These are phyloP conservation scores for Iphiclides podalirius DNA, from an alignment of 2,888 invertebrate genomes.

Conservation along the genomic window DNA sequence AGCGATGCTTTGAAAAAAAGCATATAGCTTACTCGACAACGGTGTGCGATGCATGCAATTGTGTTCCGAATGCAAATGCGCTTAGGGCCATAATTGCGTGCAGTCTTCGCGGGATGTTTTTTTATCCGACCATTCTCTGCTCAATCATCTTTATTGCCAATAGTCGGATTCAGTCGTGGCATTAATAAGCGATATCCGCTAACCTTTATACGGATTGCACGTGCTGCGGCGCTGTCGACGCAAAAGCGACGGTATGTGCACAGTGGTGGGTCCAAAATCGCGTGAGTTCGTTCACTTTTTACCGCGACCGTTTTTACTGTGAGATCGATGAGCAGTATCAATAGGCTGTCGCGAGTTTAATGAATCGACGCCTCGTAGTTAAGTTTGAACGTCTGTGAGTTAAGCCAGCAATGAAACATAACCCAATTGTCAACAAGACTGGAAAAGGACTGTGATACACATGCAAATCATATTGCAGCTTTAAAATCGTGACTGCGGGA, in stretches of 20 bases:
- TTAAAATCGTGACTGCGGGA: too few species aligned
- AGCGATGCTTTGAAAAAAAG: constrained; percentile 1
- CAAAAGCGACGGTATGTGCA: constrained; percentile 31
- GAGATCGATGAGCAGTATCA: constrained; percentile 62
- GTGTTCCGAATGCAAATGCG: constrained; percentile 8
- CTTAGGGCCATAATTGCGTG: constrained; percentile 19
- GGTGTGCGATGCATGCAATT: background rate
- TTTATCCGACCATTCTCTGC: constrained; percentile 34
- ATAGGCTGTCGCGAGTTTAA: constrained; percentile 35
- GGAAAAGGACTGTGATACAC: too few species aligned
- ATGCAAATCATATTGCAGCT: too few species aligned
- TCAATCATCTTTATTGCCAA: constrained; percentile 67
- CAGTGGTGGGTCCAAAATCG: constrained; percentile 3
- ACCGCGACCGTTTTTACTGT: constrained; percentile 30
- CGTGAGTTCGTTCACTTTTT: constrained; percentile 4
- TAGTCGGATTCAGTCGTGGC: constrained; percentile 62
- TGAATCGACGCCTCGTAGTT: constrained; percentile 13
- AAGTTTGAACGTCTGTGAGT: background rate
- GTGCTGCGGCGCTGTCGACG: constrained; percentile 39
- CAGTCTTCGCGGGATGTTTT: constrained; percentile 14
- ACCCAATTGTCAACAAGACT: too few species aligned
- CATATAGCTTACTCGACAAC: background rate
- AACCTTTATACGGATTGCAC: constrained; percentile 64
- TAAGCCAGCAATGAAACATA: background rate
- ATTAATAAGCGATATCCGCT: constrained; percentile 75